Base-by-base conservation (phyloP, 2,797 vertebrate genomes). In the Gymnothorax javanicus region DNA sequence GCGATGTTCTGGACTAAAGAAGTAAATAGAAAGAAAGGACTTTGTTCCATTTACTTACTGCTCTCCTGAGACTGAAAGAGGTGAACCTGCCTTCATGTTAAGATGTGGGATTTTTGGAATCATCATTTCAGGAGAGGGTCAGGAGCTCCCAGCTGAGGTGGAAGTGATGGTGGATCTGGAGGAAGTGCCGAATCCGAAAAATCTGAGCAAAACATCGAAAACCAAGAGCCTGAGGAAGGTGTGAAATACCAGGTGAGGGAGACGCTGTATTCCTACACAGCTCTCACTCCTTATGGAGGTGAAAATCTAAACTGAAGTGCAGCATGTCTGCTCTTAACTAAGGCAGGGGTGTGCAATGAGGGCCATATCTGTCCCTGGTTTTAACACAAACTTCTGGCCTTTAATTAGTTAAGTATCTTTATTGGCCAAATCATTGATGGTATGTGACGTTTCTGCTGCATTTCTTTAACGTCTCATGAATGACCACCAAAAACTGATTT, bases 101-200 rank as follows among this genome's bases (percentile, higher is more conserved):
- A 33, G 73, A 50, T 0, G 25, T 83, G 33, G 33, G 2, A n/a
- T 73, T 87, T 75, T 62, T 77, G 82, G 69, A 58, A 59, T 81
- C 12, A 52, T 79, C n/a, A 7, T 62, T 33, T 60, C 58, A 84
- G 86, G 71, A 59, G 69, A 25, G 9, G 54, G 43, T 84, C 62
- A 52, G 52, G 86, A 84, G 33, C 2, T 54, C 23, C 86, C 86
- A 27, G 86, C 86, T 62, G 86, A 87, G 71, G 86, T 87, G 83
- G 86, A 87, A 71, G 86, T 87, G 20, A 71, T 87, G 83, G 86
- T 87, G 50, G 86, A 87, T 69, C 86, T 54, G 20, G 86, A 87
- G 83, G 86, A 87, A 77, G 84, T 75, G 27, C 83, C 82, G 13
- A 58, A 69, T 64, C 27, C 64, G 71, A 87, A 64, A 79, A 84